A percentile compares a stretch with the other conserved stretches of the same genome.
Evolutionary conservation across 2,797 vertebrate genomes (phyloP).

Genomic region (Morus bassanus): DNA sequence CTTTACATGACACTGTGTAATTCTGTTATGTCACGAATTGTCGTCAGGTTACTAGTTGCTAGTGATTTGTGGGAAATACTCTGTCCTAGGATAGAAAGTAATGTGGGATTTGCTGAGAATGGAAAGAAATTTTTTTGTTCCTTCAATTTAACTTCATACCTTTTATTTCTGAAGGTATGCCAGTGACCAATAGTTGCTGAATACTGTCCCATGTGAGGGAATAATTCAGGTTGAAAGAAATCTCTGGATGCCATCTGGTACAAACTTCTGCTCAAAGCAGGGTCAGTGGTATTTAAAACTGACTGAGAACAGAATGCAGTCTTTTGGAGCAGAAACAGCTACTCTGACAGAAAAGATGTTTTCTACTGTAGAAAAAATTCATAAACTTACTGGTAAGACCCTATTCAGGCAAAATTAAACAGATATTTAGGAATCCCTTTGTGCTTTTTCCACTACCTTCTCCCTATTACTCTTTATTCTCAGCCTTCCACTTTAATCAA

Average conservation of each 20-base stretch:
- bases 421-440: not conserved
- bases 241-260: not conserved
- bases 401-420: not conserved
- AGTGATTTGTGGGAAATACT: not conserved
- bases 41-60: not conserved
- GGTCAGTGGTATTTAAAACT: not conserved
- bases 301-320: not conserved
- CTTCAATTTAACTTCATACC: not conserved
- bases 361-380: not conserved
- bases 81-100: not conserved
- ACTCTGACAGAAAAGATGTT: not conserved
- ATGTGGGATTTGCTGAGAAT: not conserved
- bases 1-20: not conserved
- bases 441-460: not conserved
- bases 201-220: not conserved
- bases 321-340: not conserved
- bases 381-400: not conserved
- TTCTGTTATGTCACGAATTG: not conserved
- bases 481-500: not conserved
- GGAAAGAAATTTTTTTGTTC: not conserved
- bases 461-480: not conserved
- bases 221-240: not conserved
- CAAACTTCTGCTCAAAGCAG: not conserved
- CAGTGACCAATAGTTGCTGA: not conserved
- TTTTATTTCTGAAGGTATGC: not conserved